These are phyloP conservation scores for Potorous gilbertii DNA, from an alignment of 2,797 vertebrate species.

Conservation along the genomic window DNA sequence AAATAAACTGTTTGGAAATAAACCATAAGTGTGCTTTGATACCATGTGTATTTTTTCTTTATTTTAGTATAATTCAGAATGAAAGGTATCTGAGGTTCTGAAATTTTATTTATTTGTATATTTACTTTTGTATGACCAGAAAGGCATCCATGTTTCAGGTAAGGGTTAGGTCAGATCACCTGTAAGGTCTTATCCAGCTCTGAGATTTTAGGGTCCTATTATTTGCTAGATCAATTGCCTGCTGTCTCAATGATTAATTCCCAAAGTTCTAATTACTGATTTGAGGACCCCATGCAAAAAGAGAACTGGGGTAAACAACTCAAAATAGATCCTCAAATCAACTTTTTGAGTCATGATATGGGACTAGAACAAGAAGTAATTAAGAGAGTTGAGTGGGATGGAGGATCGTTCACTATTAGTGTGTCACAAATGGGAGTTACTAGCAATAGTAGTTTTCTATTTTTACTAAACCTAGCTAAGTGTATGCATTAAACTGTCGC, in stretches of 20 bases:
- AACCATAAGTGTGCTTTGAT: slow-evolving; percentile 22
- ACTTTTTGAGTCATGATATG: neutral
- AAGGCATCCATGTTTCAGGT: neutral
- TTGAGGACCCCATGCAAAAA: neutral
- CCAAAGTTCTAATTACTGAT: neutral
- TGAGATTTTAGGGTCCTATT: neutral
- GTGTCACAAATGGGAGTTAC: neutral
- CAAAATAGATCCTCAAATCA: neutral
- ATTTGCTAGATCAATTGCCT: neutral
- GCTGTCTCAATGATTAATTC: neutral
- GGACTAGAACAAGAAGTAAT: neutral
- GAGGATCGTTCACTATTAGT: neutral
- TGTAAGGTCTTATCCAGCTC: neutral
- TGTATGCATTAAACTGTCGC: neutral
- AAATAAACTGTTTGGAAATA: slow-evolving; percentile 12
- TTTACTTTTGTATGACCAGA: neutral
- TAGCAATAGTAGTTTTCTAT: neutral
- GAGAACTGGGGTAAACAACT: neutral
- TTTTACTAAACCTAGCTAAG: neutral
- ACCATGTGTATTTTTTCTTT: neutral
- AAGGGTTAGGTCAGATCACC: neutral
- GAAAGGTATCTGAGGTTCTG: neutral
- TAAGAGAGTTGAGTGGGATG: neutral
- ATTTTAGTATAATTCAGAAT: neutral
- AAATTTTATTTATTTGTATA: neutral